phyloP scores from a whole-genome alignment of 1,140 invertebrate genomes.

The Bacillus rossius region DNA sequence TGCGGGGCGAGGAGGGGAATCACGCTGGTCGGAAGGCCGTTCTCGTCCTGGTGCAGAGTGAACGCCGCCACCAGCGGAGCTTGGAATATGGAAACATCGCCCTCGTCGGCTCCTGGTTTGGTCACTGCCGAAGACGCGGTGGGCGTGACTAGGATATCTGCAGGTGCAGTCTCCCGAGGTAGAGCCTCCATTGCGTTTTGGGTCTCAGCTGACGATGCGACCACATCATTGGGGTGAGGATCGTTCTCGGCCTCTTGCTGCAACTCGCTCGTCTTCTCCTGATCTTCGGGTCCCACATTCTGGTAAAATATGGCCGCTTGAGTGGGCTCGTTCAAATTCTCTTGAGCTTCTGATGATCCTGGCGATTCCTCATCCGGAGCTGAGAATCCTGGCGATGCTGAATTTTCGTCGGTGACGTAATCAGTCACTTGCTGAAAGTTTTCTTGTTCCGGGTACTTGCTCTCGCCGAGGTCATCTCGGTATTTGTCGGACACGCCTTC shows the following conservation, averaged over 20 bases:
- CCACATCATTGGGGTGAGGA: not conserved
- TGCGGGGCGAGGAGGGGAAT: slow-evolving; percentile 54
- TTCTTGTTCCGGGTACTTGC: not conserved
- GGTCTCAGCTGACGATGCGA: not conserved
- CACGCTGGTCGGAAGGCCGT: slow-evolving; percentile 65
- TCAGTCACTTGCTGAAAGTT: not conserved
- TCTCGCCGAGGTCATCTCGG: not conserved
- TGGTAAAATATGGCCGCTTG: not conserved
- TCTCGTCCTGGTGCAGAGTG: slow-evolving; percentile 73
- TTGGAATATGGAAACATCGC: slow-evolving; percentile 71
- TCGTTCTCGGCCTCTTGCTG: not conserved
- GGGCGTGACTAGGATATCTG: not conserved
- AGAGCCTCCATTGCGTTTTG: not conserved
- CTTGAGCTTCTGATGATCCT: not conserved
- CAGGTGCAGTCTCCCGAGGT: not conserved
- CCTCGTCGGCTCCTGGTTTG: slow-evolving; percentile 46
- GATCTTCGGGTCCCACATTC: not conserved
- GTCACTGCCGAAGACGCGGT: not conserved
- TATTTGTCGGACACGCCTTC: not conserved
- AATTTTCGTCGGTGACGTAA: not conserved
- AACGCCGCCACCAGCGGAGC: slow-evolving; percentile 75
- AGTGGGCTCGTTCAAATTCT: not conserved
- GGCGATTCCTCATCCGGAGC: not conserved
- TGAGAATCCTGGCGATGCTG: not conserved
- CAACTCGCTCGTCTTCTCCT: not conserved